Conservation (phyloP, 2,888 invertebrate species). For the Callyntrura guangdongensis region DNA sequence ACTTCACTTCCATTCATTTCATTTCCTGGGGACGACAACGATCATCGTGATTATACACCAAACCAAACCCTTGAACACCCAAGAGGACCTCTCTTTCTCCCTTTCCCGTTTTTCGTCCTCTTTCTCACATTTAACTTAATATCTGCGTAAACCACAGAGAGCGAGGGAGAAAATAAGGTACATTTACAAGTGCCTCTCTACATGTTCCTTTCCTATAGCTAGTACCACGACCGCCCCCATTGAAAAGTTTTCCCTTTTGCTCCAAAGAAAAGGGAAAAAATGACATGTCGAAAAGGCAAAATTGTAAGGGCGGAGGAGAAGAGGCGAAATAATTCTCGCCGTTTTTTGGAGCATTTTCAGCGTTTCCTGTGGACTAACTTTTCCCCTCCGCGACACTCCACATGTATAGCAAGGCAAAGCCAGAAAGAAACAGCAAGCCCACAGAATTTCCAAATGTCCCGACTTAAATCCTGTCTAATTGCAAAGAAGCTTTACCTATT, state of each 20-base stretch:
- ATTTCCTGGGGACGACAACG: not conserved
- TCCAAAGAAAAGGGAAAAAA: not conserved
- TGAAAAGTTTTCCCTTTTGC: slow-evolving; percentile 2
- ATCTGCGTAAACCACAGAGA: not conserved
- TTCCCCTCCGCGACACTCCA: not conserved
- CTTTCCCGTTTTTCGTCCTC: too few relatives aligned
- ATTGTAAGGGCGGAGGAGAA: not conserved
- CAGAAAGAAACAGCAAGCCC: too few relatives aligned
- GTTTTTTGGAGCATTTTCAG: not conserved
- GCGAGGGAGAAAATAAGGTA: not conserved
- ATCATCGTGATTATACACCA: not conserved
- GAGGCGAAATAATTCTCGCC: not conserved
- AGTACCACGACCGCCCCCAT: not conserved
- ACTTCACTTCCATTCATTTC: not conserved
- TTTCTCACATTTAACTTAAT: not conserved
- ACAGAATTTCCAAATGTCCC: not conserved
- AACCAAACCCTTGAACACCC: not conserved
- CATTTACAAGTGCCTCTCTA: not conserved
- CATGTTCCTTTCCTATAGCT: not conserved
- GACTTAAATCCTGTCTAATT: slow-evolving; percentile 10
- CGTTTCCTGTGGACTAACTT: slow-evolving; percentile 9
- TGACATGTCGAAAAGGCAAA: not conserved
- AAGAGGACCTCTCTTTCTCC: not conserved
- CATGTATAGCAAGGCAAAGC: not conserved
- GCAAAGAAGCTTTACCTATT: slow-evolving; percentile 25